Percentiles rank a stretch among this genome's conserved stretches.
phyloP scores from a whole-genome alignment of 2,888 invertebrate genomes.

The Harpalus rufipes region DNA sequence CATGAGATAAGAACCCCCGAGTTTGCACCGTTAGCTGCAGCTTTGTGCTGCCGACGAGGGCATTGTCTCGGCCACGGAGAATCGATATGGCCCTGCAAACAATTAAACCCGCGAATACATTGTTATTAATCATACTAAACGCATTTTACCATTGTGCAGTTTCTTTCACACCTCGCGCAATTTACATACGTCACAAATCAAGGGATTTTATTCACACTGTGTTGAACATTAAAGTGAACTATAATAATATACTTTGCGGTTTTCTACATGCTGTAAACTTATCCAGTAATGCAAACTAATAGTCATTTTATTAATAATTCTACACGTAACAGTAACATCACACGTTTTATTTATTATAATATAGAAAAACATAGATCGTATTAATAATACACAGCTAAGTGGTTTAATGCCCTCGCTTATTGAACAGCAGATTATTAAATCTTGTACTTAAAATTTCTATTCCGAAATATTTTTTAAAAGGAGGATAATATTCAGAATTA shows the following conservation, averaged over 20 bases:
- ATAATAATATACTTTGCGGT: not conserved
- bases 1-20: slow-evolving; percentile 48
- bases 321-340: not conserved
- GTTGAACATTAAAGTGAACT: not conserved
- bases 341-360: not conserved
- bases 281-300: not conserved
- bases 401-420: no score
- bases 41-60: slow-evolving; percentile 48
- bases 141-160: not conserved
- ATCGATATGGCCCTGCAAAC: slow-evolving; percentile 46
- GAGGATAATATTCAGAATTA: no score
- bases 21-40: slow-evolving; percentile 43
- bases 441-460: no score
- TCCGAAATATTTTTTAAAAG: no score
- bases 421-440: no score
- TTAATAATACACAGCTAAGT: no score
- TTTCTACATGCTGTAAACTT: not conserved
- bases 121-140: slow-evolving; percentile 51
- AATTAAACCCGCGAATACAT: slow-evolving; percentile 43
- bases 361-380: not conserved
- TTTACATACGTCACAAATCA: not conserved
- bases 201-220: not conserved
- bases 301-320: not conserved
- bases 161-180: not conserved
- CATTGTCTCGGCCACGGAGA: slow-evolving; percentile 46